A percentile compares a stretch with the other conserved stretches of the same genome.
Conservation (phyloP, 1,140 invertebrate genomes). For the Drosophila tropicalis region DNA sequence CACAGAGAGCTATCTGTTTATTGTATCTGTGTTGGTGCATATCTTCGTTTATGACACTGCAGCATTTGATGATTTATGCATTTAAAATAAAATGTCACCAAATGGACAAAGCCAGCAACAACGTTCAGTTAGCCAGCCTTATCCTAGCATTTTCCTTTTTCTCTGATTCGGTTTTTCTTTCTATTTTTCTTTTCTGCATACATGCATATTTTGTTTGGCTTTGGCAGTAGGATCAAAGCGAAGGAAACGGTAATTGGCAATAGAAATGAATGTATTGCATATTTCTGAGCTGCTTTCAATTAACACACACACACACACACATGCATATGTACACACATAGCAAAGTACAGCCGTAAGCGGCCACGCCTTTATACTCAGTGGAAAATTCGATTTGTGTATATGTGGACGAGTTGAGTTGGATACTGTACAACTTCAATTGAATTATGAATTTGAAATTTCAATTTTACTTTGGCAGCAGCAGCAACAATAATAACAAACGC, state of each 20-base stretch:
- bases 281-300: constrained; percentile 43
- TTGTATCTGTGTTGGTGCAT: constrained; percentile 50
- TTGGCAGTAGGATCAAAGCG: constrained; percentile 34
- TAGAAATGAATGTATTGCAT: constrained; percentile 35
- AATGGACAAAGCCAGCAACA: constrained; percentile 44
- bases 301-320: constrained; percentile 33
- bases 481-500: constrained; percentile 60
- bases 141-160: constrained; percentile 5
- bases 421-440: constrained; percentile 71
- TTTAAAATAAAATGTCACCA: constrained; percentile 76
- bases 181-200: not conserved
- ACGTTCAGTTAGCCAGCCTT: constrained; percentile 16
- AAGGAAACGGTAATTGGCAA: constrained; percentile 43
- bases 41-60: constrained; percentile 74
- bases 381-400: constrained; percentile 33
- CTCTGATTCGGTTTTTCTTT: not conserved
- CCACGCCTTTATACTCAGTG: constrained; percentile 20
- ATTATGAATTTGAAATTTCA: constrained; percentile 78
- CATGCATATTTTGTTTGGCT: constrained; percentile 18
- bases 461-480: constrained; percentile 60
- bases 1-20: constrained; percentile 35
- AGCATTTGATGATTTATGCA: constrained; percentile 75
- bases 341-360: constrained; percentile 31
- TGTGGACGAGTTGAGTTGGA: constrained; percentile 8
- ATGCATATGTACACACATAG: not conserved